Evolutionary conservation across 2,113 vertebrate species (phyloP).

Genomic region (Tylochromis polylepis): DNA sequence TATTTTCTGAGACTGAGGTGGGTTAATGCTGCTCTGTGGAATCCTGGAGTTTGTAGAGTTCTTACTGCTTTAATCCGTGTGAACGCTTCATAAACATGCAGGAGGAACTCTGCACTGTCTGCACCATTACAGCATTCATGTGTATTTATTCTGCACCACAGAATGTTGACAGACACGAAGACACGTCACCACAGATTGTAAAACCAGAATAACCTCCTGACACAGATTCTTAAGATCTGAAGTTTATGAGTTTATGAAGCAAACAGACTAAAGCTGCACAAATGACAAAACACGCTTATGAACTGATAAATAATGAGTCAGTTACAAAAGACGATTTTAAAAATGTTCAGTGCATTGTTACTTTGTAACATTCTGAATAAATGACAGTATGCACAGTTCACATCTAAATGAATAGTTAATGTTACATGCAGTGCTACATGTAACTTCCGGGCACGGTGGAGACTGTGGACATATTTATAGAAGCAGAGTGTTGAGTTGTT

Average conservation of each 20-base stretch:
- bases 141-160: too few relatives aligned
- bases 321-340: background rate
- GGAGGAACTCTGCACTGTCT: background rate
- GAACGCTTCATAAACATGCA: background rate
- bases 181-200: too few relatives aligned
- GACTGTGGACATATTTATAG: background rate
- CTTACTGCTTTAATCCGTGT: too few relatives aligned
- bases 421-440: background rate
- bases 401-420: background rate
- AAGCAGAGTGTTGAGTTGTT: background rate
- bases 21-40: background rate
- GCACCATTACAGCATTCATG: background rate
- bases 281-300: background rate
- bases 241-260: too few relatives aligned
- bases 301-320: rapidly evolving
- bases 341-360: background rate
- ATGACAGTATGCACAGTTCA: background rate
- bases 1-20: background rate
- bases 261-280: background rate
- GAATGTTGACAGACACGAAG: too few relatives aligned
- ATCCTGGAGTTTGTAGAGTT: too few relatives aligned
- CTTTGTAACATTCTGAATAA: background rate
- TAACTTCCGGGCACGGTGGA: rapidly evolving
- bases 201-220: too few relatives aligned
- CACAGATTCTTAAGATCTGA: too few relatives aligned